Conservation (phyloP, 2,888 invertebrate genomes). For the Melinaea menophilus region DNA sequence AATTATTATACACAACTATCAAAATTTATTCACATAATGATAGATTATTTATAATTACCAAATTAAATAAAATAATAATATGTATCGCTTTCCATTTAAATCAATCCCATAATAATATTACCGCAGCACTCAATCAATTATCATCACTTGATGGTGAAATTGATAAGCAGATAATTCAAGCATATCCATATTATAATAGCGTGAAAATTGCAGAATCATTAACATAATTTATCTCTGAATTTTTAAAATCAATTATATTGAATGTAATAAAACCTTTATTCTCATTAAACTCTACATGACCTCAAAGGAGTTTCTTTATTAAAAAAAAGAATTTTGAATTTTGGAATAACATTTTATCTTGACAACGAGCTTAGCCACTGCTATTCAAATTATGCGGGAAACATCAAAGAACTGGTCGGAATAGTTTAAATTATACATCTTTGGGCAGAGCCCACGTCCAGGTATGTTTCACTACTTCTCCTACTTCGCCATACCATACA, state of each 20-base stretch:
- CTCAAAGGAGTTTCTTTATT: neutral
- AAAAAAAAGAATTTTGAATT: neutral
- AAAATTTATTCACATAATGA: no score
- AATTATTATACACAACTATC: no score
- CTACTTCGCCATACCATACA: conserved; percentile 55
- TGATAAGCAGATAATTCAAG: neutral
- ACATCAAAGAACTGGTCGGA: conserved; percentile 26
- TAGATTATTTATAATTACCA: no score
- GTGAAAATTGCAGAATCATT: neutral
- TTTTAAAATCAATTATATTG: neutral
- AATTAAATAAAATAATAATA: neutral
- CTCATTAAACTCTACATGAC: neutral
- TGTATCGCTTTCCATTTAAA: conserved; percentile 21
- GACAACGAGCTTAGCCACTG: neutral
- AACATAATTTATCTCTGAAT: neutral
- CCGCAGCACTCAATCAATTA: conserved; percentile 16
- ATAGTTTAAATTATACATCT: conserved; percentile 30
- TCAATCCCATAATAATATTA: conserved; percentile 19
- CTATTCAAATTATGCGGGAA: conserved; percentile 16
- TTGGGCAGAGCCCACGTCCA: conserved; percentile 37
- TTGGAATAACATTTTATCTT: neutral
- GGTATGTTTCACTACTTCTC: conserved; percentile 40
- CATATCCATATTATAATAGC: neutral
- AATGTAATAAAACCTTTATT: neutral
- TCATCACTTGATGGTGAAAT: conserved; percentile 8